phyloP scores from a whole-genome alignment of 2,113 vertebrate genomes.

The Rousettus leschenaultii region DNA sequence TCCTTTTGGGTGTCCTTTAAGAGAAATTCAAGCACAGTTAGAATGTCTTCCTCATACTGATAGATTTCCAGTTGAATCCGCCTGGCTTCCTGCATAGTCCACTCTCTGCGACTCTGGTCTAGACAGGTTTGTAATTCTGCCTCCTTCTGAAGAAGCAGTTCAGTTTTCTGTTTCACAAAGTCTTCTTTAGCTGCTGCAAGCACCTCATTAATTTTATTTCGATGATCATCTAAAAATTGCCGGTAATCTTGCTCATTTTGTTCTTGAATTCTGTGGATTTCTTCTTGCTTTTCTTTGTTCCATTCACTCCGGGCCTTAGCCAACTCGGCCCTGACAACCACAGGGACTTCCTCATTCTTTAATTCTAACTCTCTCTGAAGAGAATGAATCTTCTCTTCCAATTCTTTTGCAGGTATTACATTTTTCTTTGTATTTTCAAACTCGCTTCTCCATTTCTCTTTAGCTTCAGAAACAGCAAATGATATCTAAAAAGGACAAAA shows the following conservation, averaged over 20 bases:
- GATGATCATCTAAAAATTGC: constrained; percentile 86
- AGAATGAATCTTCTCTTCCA: constrained; percentile 84
- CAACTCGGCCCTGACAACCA: constrained; percentile 89
- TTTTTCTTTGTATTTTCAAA: constrained; percentile 75
- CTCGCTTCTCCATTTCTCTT: constrained; percentile 87
- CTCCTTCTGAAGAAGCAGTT: constrained; percentile 87
- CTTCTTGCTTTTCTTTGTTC: constrained; percentile 93
- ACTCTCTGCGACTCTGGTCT: constrained; percentile 84
- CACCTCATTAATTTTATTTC: constrained; percentile 85
- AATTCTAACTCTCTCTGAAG: constrained; percentile 87
- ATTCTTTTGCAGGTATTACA: constrained; percentile 72
- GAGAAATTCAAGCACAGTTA: constrained; percentile 81
- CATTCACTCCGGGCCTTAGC: constrained; percentile 88
- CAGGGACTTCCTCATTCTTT: constrained; percentile 84
- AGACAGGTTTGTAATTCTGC: constrained; percentile 83
- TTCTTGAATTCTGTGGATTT: constrained; percentile 85
- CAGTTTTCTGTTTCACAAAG: constrained; percentile 83
- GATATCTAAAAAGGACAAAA: constrained; percentile 71
- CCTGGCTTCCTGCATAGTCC: constrained; percentile 82
- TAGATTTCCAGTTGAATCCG: constrained; percentile 77
- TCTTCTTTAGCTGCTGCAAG: constrained; percentile 85
- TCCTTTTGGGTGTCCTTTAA: constrained; percentile 83
- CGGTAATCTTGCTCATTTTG: constrained; percentile 87
- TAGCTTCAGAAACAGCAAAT: constrained; percentile 81
- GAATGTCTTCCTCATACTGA: constrained; percentile 80